Evolutionary conservation across 2,797 vertebrate genomes (phyloP).

Genomic region (Atherinosoma microstoma): DNA sequence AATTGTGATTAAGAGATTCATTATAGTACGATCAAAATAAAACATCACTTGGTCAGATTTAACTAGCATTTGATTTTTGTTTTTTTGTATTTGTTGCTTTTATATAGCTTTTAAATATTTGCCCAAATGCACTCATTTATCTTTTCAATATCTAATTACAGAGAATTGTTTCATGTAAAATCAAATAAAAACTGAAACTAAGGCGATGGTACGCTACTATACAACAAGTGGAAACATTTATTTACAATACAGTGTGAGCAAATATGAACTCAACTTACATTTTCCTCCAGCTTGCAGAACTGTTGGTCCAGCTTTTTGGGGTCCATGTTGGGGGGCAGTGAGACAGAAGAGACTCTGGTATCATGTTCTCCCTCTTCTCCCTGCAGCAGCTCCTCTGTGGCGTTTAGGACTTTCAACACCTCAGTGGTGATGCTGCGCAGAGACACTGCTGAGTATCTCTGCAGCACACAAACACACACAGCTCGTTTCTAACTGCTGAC

Average conservation of each 20-base stretch:
- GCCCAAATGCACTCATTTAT: no score
- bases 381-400: conserved; percentile 93
- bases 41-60: no score
- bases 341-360: conserved; percentile 41
- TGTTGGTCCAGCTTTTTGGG: conserved; percentile 89
- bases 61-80: no score
- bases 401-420: conserved; percentile 95
- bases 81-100: no score
- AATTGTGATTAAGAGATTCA: no score
- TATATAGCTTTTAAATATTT: no score
- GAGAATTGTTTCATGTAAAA: neutral
- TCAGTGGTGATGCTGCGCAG: conserved; percentile 97
- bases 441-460: conserved; percentile 95
- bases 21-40: neutral
- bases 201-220: neutral
- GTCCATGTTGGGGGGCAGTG: conserved; percentile 82
- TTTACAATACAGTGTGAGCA: neutral
- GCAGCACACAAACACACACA: conserved; percentile 77
- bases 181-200: neutral
- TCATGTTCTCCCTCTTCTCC: conserved; percentile 77
- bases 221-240: neutral
- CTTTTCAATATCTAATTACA: neutral
- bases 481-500: neutral
- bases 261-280: conserved; percentile 72
- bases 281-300: conserved; percentile 94